phyloP scores from a whole-genome alignment of 2,113 vertebrate genomes.

The Sardina pilchardus region DNA sequence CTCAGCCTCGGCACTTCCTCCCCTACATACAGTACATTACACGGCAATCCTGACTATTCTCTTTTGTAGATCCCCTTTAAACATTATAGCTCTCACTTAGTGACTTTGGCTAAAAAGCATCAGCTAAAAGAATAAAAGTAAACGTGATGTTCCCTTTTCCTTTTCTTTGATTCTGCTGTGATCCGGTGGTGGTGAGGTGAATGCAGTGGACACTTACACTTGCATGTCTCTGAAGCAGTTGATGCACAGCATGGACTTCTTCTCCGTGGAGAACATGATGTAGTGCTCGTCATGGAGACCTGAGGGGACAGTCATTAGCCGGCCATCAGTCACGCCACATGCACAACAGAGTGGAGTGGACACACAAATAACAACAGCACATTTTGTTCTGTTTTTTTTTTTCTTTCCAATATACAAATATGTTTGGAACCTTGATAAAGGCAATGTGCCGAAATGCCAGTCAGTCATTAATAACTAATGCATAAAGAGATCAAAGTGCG shows the following conservation, averaged over 20 bases:
- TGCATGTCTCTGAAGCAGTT: slow-evolving; percentile 97
- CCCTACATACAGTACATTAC: too few species aligned
- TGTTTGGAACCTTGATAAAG: too few species aligned
- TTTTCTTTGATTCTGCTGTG: not conserved
- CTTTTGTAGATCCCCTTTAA: too few species aligned
- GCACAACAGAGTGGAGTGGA: not conserved
- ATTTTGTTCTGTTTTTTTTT: not conserved
- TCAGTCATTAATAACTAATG: too few species aligned
- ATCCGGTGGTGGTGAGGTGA: not conserved
- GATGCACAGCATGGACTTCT: slow-evolving; percentile 93
- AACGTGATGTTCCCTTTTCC: not conserved
- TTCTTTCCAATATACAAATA: not conserved
- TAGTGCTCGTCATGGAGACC: slow-evolving; percentile 88
- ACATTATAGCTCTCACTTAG: too few species aligned
- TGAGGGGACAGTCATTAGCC: slow-evolving; percentile 47
- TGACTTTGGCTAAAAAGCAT: too few species aligned
- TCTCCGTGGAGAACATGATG: slow-evolving; percentile 94
- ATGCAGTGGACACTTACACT: slow-evolving; percentile 73
- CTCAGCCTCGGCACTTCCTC: too few species aligned
- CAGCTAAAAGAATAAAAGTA: too few species aligned
- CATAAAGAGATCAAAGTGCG: too few species aligned
- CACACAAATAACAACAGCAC: not conserved
- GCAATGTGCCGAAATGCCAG: too few species aligned
- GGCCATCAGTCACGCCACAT: not conserved
- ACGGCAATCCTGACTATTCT: too few species aligned